A percentile compares a stretch with the other conserved stretches of the same genome.
Conservation (phyloP, 2,888 invertebrate species). For the Hipparchia sbordonii region DNA sequence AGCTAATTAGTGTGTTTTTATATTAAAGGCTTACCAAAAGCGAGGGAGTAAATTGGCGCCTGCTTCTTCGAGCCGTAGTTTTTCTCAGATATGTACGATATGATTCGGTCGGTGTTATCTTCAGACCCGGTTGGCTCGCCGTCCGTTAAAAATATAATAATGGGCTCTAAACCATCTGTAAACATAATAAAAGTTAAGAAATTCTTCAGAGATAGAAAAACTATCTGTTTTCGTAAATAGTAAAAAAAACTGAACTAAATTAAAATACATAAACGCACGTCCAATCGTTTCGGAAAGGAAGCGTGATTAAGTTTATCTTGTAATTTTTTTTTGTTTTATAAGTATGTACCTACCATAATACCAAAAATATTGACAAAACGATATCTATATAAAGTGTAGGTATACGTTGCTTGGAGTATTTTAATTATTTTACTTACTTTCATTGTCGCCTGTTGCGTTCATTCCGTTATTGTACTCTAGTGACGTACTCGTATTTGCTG, state of each 20-base stretch:
- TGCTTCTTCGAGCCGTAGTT: conserved; percentile 69
- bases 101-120: conserved; percentile 77
- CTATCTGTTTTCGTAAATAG: no score
- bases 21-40: conserved; percentile 80
- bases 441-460: background rate
- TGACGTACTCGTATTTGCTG: background rate
- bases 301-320: no score
- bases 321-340: no score
- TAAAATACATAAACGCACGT: no score
- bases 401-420: no score
- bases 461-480: background rate
- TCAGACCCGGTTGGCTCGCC: conserved; percentile 85
- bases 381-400: no score
- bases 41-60: conserved; percentile 85
- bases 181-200: conserved; percentile 1
- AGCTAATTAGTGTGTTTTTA: background rate
- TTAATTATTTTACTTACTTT: background rate
- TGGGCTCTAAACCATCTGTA: conserved; percentile 72
- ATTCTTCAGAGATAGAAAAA: background rate
- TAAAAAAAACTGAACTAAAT: no score
- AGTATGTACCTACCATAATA: no score
- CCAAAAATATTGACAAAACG: no score
- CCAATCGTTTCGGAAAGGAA: no score
- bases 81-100: conserved; percentile 74
- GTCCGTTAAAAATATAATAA: conserved; percentile 86